Evolutionary conservation across 2,113 vertebrate genomes (phyloP).

Genomic region (Cettia cetti): DNA sequence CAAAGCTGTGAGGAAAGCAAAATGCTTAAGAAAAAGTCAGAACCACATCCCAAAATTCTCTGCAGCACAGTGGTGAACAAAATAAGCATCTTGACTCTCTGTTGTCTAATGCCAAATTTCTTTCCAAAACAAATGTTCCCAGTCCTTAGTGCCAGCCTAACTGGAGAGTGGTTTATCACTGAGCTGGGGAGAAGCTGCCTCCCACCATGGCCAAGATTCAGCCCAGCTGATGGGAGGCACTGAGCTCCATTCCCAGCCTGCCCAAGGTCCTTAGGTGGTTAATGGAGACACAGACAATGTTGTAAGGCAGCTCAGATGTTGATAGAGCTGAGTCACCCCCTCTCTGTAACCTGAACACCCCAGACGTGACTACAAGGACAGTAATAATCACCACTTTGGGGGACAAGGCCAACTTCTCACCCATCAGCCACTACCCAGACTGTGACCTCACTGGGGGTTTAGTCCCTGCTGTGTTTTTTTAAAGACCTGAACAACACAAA

Average conservation of each 20-base stretch:
- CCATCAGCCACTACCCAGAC: background rate
- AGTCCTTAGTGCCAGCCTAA: background rate
- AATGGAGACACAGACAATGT: background rate
- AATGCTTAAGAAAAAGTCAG: background rate
- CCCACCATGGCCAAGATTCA: background rate
- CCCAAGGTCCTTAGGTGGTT: background rate
- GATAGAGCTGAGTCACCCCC: background rate
- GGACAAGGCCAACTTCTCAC: background rate
- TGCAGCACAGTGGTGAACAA: background rate
- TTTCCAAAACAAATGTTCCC: background rate
- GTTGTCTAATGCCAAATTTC: background rate
- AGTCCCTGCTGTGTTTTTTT: background rate
- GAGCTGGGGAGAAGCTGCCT: background rate
- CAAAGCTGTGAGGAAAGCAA: background rate
- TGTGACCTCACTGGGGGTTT: background rate
- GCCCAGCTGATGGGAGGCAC: background rate
- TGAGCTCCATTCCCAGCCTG: background rate
- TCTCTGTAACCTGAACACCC: background rate
- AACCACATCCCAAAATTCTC: background rate
- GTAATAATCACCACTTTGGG: background rate
- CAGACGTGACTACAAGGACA: background rate
- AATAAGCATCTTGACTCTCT: background rate
- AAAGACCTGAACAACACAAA: background rate
- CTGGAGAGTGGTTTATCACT: background rate
- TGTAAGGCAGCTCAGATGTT: background rate